These are phyloP conservation scores for Rhabditophanes sp. DNA, from an alignment of 2,888 invertebrate genomes.

Conservation along the genomic window DNA sequence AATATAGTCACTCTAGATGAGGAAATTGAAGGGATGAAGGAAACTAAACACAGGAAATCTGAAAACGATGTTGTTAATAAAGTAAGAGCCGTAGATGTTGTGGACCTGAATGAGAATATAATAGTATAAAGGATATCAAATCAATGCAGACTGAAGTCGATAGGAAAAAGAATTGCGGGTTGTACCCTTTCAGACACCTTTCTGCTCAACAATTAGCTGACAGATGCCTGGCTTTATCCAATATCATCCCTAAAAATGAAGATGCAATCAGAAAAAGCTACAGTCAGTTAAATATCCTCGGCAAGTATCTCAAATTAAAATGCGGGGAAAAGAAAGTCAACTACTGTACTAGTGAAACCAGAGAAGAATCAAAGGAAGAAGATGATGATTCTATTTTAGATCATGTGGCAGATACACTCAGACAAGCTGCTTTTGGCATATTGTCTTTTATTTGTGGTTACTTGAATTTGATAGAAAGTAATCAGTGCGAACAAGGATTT, in stretches of 20 bases:
- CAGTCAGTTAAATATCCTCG: conserved; percentile 71
- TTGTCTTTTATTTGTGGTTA: conserved; percentile 81
- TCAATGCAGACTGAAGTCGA: too few relatives aligned
- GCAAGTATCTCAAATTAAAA: conserved; percentile 44
- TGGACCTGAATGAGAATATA: too few relatives aligned
- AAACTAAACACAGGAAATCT: too few relatives aligned
- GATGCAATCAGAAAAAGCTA: conserved; percentile 45
- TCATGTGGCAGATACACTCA: conserved; percentile 52
- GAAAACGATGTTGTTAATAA: too few relatives aligned
- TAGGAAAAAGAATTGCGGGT: too few relatives aligned
- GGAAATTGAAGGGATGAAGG: conserved; percentile 1
- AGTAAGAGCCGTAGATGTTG: too few relatives aligned
- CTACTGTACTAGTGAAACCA: conserved; percentile 1
- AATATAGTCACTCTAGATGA: background rate
- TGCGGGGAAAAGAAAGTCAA: conserved; percentile 3
- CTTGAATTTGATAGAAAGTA: conserved; percentile 68
- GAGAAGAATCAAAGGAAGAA: conserved; percentile 55
- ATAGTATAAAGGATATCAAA: too few relatives aligned
- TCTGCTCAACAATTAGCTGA: conserved; percentile 18
- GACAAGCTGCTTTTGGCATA: conserved; percentile 87
- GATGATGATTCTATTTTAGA: conserved; percentile 50
- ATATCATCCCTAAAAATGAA: conserved; percentile 90
- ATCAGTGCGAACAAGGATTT: too few relatives aligned
- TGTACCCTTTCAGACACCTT: too few relatives aligned
- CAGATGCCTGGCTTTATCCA: conserved; percentile 80